Evolutionary conservation across 1,140 invertebrate genomes (phyloP).

Genomic region (Stenopsyche tienmushanensis): DNA sequence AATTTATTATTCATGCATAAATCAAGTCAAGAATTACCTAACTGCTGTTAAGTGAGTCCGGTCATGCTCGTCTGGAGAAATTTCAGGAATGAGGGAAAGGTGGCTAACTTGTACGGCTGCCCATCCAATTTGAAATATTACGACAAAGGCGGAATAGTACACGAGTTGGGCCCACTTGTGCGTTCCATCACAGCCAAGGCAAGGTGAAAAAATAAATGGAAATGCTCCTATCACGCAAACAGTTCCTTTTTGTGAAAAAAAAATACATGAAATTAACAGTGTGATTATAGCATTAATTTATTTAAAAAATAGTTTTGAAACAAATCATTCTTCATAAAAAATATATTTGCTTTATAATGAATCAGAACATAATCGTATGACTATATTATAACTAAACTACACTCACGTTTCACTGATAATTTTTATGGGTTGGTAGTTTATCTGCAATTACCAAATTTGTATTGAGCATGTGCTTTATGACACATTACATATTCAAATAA

Average conservation of each 20-base stretch:
- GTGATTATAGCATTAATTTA: neutral
- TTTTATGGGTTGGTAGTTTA: no score
- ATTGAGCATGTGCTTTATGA: no score
- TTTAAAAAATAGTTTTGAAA: neutral
- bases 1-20: no score
- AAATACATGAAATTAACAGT: no score
- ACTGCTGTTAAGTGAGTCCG: slow-evolving; percentile 83
- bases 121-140: slow-evolving; percentile 97
- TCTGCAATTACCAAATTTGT: no score
- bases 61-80: slow-evolving; percentile 72
- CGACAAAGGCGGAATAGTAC: slow-evolving; percentile 87
- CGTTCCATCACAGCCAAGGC: slow-evolving; percentile 68
- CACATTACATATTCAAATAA: no score
- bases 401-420: no score
- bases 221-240: slow-evolving; percentile 78
- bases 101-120: slow-evolving; percentile 93
- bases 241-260: slow-evolving; percentile 64
- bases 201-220: slow-evolving; percentile 87
- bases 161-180: slow-evolving; percentile 75
- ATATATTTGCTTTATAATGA: no score
- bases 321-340: neutral
- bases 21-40: slow-evolving; percentile 68
- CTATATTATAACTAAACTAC: no score
- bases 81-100: slow-evolving; percentile 76
- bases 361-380: no score